phyloP scores from a whole-genome alignment of 2,113 vertebrate genomes.

The Lutjanus erythropterus region DNA sequence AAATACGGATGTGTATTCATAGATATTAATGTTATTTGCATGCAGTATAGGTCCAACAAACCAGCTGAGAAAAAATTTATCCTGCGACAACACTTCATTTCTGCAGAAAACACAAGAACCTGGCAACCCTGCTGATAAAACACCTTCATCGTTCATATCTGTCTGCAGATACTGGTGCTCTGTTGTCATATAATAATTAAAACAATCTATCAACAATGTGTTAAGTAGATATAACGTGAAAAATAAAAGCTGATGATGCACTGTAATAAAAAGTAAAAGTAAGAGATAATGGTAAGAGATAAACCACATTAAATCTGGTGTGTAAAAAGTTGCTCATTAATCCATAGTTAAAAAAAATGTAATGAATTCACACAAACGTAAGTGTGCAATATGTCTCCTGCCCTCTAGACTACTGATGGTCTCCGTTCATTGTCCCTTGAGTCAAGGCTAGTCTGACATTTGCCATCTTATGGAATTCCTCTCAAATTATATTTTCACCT shows the following conservation, averaged over 20 bases:
- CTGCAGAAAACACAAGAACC: too few relatives aligned
- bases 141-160: too few relatives aligned
- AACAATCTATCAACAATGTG: neutral
- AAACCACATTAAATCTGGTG: neutral
- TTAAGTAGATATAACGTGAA: neutral
- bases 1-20: too few relatives aligned
- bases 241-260: neutral
- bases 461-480: slow-evolving; percentile 89
- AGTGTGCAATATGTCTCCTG: neutral
- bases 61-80: too few relatives aligned
- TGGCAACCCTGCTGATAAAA: too few relatives aligned
- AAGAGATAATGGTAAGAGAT: neutral
- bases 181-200: neutral
- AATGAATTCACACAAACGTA: neutral
- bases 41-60: too few relatives aligned
- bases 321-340: neutral
- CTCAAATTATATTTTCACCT: slow-evolving; percentile 53
- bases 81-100: too few relatives aligned
- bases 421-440: neutral
- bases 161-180: too few relatives aligned
- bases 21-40: too few relatives aligned
- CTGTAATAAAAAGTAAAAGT: neutral
- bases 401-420: neutral
- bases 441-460: neutral
- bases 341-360: too few relatives aligned